Conservation (phyloP, 2,888 invertebrate species). For the Chloroclysta siterata region DNA sequence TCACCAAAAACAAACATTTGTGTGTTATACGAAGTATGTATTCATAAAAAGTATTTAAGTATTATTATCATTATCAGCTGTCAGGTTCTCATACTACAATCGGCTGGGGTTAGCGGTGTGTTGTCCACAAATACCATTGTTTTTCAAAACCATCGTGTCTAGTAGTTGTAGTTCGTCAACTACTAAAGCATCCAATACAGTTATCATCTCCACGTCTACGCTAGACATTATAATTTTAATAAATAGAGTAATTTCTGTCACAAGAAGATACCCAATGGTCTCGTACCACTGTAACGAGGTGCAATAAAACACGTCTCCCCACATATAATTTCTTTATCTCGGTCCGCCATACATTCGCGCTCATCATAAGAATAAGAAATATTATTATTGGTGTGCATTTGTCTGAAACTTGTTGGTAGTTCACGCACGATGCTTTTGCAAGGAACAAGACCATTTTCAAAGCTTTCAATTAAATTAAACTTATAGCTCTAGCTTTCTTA, state of each 20-base stretch:
- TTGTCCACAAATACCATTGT: too few species aligned
- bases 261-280: slow-evolving; percentile 27
- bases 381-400: slow-evolving; percentile 63
- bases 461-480: too few species aligned
- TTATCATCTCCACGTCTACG: neutral
- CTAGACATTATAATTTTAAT: slow-evolving; percentile 22
- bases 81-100: too few species aligned
- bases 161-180: too few species aligned
- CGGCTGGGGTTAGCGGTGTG: too few species aligned
- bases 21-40: too few species aligned
- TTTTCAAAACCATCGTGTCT: too few species aligned
- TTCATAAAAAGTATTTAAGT: too few species aligned
- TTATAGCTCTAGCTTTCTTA: too few species aligned
- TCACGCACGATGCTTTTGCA: slow-evolving; percentile 7
- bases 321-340: slow-evolving; percentile 77
- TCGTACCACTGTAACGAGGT: slow-evolving; percentile 35
- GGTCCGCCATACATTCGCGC: slow-evolving; percentile 68
- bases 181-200: too few species aligned
- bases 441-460: neutral
- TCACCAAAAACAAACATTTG: too few species aligned
- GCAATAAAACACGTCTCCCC: slow-evolving; percentile 46
- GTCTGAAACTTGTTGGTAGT: slow-evolving; percentile 21
- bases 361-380: slow-evolving; percentile 67
- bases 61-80: too few species aligned
- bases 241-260: slow-evolving; percentile 33